phyloP scores from a whole-genome alignment of 2,113 vertebrate genomes.

The Psephotus haematonotus region DNA sequence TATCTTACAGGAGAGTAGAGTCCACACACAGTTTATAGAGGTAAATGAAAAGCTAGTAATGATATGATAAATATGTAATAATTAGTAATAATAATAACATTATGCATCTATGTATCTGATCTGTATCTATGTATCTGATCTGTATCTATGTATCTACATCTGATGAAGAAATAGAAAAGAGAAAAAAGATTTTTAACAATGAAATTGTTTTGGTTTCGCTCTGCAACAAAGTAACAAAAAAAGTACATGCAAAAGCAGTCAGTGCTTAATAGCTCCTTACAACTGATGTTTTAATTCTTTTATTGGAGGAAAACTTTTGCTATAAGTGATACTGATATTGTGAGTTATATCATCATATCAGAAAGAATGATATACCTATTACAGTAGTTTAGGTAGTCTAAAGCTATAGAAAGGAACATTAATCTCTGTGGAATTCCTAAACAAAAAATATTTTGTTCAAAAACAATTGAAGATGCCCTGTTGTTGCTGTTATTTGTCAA shows the following conservation, averaged over 20 bases:
- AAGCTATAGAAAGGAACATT: background rate
- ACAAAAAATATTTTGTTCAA: background rate
- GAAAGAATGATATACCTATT: background rate
- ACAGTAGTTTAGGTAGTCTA: background rate
- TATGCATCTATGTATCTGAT: background rate
- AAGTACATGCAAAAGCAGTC: background rate
- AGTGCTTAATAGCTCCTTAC: background rate
- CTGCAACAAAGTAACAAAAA: background rate
- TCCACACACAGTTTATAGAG: background rate
- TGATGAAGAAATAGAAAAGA: background rate
- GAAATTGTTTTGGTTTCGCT: background rate
- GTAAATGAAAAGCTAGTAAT: background rate
- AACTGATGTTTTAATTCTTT: background rate
- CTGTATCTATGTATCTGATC: too few relatives aligned
- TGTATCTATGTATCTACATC: too few relatives aligned
- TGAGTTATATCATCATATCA: background rate
- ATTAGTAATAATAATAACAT: background rate
- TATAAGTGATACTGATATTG: background rate
- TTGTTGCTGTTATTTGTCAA: background rate
- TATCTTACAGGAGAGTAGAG: background rate
- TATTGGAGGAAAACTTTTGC: background rate
- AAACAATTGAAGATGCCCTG: background rate
- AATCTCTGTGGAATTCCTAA: background rate
- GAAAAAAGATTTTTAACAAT: background rate
- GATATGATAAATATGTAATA: background rate